Evolutionary conservation across 1,140 invertebrate genomes (phyloP).

Genomic region (Drosophila bifasciata): DNA sequence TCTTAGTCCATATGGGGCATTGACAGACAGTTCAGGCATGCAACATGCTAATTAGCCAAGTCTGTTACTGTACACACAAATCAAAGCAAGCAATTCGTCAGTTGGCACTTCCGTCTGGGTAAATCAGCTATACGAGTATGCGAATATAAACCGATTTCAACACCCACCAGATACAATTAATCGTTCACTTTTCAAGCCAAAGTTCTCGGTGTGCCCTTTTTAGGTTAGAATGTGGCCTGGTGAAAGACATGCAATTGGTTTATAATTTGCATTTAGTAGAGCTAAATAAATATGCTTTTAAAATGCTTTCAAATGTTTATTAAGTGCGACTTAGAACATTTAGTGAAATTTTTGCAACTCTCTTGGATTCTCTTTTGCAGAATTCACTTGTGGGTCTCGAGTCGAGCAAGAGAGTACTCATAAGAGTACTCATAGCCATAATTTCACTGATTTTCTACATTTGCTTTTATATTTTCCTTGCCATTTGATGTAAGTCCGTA

Average conservation of each 20-base stretch:
- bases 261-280: constrained; percentile 20
- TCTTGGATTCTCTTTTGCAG: too few relatives aligned
- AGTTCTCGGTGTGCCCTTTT: constrained; percentile 46
- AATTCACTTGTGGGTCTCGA: not conserved
- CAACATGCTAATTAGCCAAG: constrained; percentile 77
- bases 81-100: constrained; percentile 17
- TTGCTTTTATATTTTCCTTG: constrained; percentile 31
- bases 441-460: not conserved
- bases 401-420: too few relatives aligned
- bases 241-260: constrained; percentile 39
- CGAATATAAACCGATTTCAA: constrained; percentile 49
- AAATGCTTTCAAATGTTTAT: too few relatives aligned
- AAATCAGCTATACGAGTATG: constrained; percentile 21
- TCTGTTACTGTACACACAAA: constrained; percentile 33
- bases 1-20: constrained; percentile 73
- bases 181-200: constrained; percentile 42
- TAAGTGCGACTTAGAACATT: too few relatives aligned
- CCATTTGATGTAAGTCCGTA: constrained; percentile 37
- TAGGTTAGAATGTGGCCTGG: constrained; percentile 22
- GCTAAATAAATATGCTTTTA: constrained; percentile 10
- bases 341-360: too few relatives aligned
- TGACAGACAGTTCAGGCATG: constrained; percentile 45
- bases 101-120: constrained; percentile 58
- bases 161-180: constrained; percentile 54
- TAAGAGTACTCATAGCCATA: too few relatives aligned